These are phyloP conservation scores for Gymnocephalus cernua DNA, from an alignment of 2,113 vertebrate genomes.

Conservation along the genomic window DNA sequence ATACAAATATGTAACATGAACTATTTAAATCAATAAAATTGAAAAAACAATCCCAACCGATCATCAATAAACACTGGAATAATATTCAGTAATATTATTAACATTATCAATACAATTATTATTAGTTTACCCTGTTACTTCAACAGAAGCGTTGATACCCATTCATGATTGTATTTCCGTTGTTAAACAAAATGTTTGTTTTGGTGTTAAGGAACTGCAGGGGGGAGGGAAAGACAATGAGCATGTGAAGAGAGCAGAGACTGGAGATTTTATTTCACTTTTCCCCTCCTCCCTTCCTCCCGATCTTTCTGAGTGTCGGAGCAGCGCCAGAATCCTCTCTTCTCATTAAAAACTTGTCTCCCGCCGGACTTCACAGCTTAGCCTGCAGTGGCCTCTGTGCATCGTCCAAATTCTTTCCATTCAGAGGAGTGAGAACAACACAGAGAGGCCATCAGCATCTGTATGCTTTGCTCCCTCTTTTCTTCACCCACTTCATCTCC, in stretches of 20 bases:
- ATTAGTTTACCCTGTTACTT: constrained; percentile 88
- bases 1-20: constrained; percentile 85
- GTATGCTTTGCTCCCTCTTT: constrained; percentile 36
- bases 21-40: constrained; percentile 77
- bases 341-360: constrained; percentile 62
- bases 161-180: constrained; percentile 84
- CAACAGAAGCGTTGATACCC: constrained; percentile 82
- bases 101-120: constrained; percentile 86
- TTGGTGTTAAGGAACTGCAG: constrained; percentile 78
- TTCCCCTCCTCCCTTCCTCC: constrained; percentile 31
- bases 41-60: constrained; percentile 80
- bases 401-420: constrained; percentile 61
- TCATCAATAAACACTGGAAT: constrained; percentile 84
- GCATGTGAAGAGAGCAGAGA: constrained; percentile 67
- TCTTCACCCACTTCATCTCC: constrained; percentile 59
- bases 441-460: constrained; percentile 48
- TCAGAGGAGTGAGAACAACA: constrained; percentile 51
- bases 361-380: constrained; percentile 51
- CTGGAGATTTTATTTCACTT: constrained; percentile 60
- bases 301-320: constrained; percentile 55
- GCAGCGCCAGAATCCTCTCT: constrained; percentile 71
- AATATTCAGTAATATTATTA: constrained; percentile 85
- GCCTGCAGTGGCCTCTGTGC: constrained; percentile 51
- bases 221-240: constrained; percentile 71
- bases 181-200: constrained; percentile 78